phyloP scores from a whole-genome alignment of 2,888 invertebrate genomes.

The Xiphydria camelus region DNA sequence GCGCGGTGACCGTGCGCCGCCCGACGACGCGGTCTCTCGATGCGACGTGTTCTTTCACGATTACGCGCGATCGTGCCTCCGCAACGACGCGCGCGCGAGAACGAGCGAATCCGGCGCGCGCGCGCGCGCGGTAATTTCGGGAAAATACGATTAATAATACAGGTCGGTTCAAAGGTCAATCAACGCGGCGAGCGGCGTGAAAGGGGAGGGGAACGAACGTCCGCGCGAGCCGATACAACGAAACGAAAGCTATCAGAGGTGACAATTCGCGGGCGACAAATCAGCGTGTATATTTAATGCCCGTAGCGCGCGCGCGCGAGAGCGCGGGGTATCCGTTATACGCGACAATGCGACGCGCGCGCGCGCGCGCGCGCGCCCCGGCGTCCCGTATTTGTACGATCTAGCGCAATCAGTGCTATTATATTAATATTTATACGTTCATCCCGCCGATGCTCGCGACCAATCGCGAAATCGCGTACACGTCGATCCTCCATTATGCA shows the following conservation, averaged over 20 bases:
- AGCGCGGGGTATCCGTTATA: neutral
- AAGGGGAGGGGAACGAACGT: neutral
- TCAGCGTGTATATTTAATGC: conserved; percentile 57
- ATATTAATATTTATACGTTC: conserved; percentile 47
- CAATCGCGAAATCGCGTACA: conserved; percentile 2
- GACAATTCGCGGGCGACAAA: conserved; percentile 55
- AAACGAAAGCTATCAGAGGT: conserved; percentile 54
- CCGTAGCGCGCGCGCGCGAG: conserved; percentile 27
- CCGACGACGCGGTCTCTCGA: no score
- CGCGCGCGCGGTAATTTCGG: conserved; percentile 20
- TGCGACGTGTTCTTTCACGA: no score
- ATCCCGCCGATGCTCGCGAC: conserved; percentile 6
- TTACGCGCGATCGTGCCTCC: no score
- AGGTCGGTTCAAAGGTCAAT: conserved; percentile 30
- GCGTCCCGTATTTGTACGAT: conserved; percentile 29
- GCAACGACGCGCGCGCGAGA: no score
- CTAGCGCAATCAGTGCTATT: conserved; percentile 47
- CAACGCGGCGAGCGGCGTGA: conserved; percentile 19
- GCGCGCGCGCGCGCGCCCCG: conserved; percentile 1
- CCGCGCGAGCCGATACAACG: conserved; percentile 32
- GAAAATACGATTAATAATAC: no score
- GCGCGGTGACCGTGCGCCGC: conserved; percentile 8
- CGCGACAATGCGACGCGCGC: neutral
- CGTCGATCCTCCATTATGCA: conserved; percentile 3
- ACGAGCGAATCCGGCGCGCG: conserved; percentile 18